Evolutionary conservation across 2,797 vertebrate genomes (phyloP).

Genomic region (Helicolenus hilgendorfi): DNA sequence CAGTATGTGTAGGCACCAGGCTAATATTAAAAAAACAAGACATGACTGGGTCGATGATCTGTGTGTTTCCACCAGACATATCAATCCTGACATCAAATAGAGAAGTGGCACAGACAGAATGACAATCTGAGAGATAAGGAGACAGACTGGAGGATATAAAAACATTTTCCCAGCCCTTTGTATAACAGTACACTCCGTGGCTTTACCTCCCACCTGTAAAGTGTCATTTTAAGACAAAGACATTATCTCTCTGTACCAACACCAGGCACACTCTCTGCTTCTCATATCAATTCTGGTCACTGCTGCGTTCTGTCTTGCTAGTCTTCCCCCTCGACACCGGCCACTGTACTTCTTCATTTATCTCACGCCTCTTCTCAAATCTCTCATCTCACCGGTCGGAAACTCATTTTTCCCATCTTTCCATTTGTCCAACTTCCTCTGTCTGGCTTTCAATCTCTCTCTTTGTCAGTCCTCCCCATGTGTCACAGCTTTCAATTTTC

Average conservation of each 20-base stretch:
- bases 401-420: slow-evolving; percentile 35
- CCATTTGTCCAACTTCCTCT: slow-evolving; percentile 52
- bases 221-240: slow-evolving; percentile 38
- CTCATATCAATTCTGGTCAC: slow-evolving; percentile 49
- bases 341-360: slow-evolving; percentile 63
- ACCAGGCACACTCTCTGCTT: neutral
- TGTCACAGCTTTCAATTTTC: slow-evolving; percentile 28
- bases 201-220: slow-evolving; percentile 33
- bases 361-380: slow-evolving; percentile 55
- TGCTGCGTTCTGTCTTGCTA: neutral
- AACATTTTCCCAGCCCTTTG: neutral
- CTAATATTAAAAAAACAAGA: neutral
- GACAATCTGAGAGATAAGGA: slow-evolving; percentile 16
- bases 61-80: neutral
- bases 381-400: slow-evolving; percentile 33
- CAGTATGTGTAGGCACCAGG: neutral
- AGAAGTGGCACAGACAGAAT: neutral
- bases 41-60: neutral
- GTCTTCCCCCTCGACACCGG: slow-evolving; percentile 29
- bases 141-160: neutral
- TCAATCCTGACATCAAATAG: neutral
- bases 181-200: neutral
- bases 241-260: neutral
- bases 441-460: slow-evolving; percentile 41
- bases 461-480: slow-evolving; percentile 48